A percentile compares a stretch with the other conserved stretches of the same genome.
Evolutionary conservation across 2,113 vertebrate species (phyloP).

Genomic region (Toxostoma redivivum): DNA sequence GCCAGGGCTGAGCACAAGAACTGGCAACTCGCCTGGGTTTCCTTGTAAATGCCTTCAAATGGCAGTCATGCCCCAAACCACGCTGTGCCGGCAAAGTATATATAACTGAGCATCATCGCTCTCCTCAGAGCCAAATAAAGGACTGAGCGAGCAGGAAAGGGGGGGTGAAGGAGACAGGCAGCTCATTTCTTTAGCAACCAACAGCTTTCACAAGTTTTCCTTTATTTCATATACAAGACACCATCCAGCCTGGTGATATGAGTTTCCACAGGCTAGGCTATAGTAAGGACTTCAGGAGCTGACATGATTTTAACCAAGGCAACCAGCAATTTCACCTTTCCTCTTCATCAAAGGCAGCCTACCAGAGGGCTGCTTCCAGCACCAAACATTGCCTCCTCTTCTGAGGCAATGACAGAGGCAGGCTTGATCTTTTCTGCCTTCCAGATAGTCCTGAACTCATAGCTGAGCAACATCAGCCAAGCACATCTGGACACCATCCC

Average conservation of each 20-base stretch:
- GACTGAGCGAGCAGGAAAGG: background rate
- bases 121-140: constrained; percentile 47
- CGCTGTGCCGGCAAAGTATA: background rate
- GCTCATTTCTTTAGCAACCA: background rate
- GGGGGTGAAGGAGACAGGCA: background rate
- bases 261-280: background rate
- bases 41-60: constrained; percentile 60
- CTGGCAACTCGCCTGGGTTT: constrained; percentile 40
- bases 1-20: background rate
- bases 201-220: background rate
- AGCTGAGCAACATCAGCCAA: fast-evolving
- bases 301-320: fast-evolving
- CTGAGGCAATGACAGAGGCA: background rate
- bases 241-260: background rate
- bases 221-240: background rate
- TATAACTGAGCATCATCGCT: background rate
- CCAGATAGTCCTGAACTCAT: background rate
- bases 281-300: background rate
- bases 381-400: fast-evolving
- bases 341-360: background rate
- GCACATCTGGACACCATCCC: background rate
- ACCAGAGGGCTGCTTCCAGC: background rate
- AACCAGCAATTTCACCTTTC: background rate
- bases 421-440: background rate
- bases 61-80: constrained; percentile 25